Conservation (phyloP, 1,140 invertebrate species). For the Globodera rostochiensis region DNA sequence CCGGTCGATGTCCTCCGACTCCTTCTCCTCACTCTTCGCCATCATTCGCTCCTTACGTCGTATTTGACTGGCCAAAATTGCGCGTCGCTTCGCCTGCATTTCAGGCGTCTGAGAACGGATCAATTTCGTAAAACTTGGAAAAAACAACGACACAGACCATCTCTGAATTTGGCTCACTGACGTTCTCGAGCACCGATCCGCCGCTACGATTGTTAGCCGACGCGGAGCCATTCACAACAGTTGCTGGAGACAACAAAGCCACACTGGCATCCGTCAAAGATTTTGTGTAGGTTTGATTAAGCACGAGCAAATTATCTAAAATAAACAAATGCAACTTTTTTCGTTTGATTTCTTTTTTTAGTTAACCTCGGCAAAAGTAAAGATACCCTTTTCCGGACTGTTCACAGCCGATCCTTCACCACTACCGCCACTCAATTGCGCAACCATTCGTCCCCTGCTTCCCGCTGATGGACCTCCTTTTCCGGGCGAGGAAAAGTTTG, state of each 20-base stretch:
- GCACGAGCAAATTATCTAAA: background rate
- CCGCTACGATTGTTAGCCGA: conserved; percentile 12
- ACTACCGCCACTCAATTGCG: background rate
- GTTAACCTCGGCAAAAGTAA: background rate
- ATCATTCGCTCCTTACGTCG: conserved; percentile 81
- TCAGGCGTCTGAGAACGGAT: conserved; percentile 69
- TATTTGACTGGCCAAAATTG: conserved; percentile 65
- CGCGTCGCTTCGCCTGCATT: conserved; percentile 65
- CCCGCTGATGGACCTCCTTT: conserved; percentile 4
- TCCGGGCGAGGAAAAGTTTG: background rate
- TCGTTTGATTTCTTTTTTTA: background rate
- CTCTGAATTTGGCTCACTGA: background rate
- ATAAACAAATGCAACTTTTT: background rate
- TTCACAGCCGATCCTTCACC: background rate
- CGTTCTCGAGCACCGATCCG: background rate
- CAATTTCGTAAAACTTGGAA: background rate
- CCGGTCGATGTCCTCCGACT: conserved; percentile 86
- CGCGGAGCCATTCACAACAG: conserved; percentile 4
- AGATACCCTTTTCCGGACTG: background rate
- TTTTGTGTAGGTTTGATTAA: background rate
- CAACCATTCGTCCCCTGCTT: background rate
- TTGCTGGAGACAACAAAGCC: background rate
- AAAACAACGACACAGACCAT: background rate
- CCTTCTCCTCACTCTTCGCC: conserved; percentile 80
- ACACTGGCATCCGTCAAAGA: background rate